Base-by-base conservation (phyloP, 2,888 invertebrate genomes). In the Latheticus oryzae region DNA sequence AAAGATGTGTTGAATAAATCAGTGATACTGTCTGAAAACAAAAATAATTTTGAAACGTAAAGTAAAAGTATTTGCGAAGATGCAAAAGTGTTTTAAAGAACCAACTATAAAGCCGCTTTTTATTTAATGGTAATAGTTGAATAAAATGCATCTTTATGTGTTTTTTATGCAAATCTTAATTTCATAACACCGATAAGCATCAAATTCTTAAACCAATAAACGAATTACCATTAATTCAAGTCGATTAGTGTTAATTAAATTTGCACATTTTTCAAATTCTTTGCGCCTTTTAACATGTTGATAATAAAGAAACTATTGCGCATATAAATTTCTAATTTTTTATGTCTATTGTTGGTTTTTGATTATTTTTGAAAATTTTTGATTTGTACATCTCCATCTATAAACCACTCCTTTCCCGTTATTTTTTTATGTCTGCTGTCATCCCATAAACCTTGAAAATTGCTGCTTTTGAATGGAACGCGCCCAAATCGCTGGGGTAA, bases 391-490 rank as follows among this genome's bases (percentile, higher is more conserved):
- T n/a, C n/a, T n/a, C 30, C 30, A 30, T 32, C 2, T n/a, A 8
- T 40, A 24, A 24, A 12, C 24, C 23, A 40, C 40, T 13, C 24
- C 24, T 9, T 12, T n/a, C 13, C n/a, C 40, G 5, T 21, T 21
- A 17, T 28, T 28, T 19, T 43, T 32, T 45, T 21, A 15, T 19
- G 30, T 45, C 45, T 32, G 30, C 30, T 19, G 45, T 19, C 45
- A 30, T 32, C 30, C n/a, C 30, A 42, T 42, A 32, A 45, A 45
- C 45, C 32, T 45, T 45, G 45, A 45, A 45, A 45, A 45, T 45
- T 45, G 32, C 32, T 8, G 32, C 45, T 45, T 35, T 47, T 35
- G 47, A 33, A 35, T 33, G 16, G 33, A 47, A 47, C 45, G 45
- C 45, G 21, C 45, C 45, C 45, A 45, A 45, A 30, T 11, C 5